phyloP scores from a whole-genome alignment of 2,797 vertebrate species.

The Salmo trutta region DNA sequence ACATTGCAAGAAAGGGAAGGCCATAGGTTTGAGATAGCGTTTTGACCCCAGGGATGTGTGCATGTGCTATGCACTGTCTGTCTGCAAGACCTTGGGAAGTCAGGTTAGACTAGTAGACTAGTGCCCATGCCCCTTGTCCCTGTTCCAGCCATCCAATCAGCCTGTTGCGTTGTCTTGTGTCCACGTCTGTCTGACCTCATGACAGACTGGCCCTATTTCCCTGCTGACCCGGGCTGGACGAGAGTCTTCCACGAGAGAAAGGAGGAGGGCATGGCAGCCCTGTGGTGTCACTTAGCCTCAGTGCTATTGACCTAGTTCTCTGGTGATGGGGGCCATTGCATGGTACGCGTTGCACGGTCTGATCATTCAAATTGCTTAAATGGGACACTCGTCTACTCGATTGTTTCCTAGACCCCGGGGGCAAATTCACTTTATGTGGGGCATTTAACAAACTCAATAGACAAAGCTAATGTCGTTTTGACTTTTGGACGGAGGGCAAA shows the following conservation, averaged over 20 bases:
- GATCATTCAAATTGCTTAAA: constrained; percentile 77
- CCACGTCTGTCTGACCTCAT: constrained; percentile 61
- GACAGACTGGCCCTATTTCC: constrained; percentile 57
- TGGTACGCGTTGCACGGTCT: constrained; percentile 27
- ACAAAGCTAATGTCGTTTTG: constrained; percentile 73
- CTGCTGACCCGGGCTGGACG: constrained; percentile 17
- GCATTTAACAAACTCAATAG: constrained; percentile 82
- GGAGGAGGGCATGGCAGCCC: constrained; percentile 20
- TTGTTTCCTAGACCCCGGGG: constrained; percentile 72
- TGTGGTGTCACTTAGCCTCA: constrained; percentile 71
- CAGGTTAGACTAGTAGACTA: background rate
- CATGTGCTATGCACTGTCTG: constrained; percentile 1
- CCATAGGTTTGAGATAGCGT: constrained; percentile 2
- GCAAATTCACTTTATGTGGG: constrained; percentile 76
- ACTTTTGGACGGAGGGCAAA: constrained; percentile 66
- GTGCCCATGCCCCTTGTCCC: background rate
- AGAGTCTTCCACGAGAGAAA: constrained; percentile 50
- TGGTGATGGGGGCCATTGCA: constrained; percentile 67
- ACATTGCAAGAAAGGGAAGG: background rate
- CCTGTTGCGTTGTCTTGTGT: background rate
- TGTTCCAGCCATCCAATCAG: constrained; percentile 14
- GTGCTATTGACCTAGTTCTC: constrained; percentile 74
- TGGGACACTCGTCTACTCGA: constrained; percentile 68
- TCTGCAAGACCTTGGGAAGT: constrained; percentile 4
- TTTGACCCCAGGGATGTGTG: constrained; percentile 20